These are phyloP conservation scores for Anguilla anguilla DNA, from an alignment of 2,797 vertebrate species.

Conservation along the genomic window DNA sequence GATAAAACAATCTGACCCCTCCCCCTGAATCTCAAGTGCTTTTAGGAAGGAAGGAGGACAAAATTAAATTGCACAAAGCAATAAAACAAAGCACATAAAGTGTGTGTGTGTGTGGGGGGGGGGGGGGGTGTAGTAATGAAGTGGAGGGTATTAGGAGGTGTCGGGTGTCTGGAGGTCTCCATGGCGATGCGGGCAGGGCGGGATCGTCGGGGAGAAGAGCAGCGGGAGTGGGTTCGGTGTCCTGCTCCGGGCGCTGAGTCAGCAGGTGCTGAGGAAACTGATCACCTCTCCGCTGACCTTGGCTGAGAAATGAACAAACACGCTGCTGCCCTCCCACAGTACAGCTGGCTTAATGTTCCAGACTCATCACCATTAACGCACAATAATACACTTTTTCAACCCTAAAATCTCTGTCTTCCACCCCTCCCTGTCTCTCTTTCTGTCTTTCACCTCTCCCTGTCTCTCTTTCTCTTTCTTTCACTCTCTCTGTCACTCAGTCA, in stretches of 20 bases:
- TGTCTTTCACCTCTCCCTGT: background rate
- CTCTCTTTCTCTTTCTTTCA: background rate
- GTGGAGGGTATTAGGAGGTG: background rate
- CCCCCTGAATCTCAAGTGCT: background rate
- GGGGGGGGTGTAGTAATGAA: background rate
- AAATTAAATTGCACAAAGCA: background rate
- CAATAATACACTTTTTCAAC: background rate
- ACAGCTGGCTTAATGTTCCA: background rate
- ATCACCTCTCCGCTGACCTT: conserved; percentile 29
- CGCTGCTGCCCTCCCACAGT: background rate
- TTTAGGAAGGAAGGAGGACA: background rate
- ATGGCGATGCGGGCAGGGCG: background rate
- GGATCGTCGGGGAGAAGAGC: background rate
- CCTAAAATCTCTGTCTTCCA: background rate
- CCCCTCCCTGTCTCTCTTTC: background rate
- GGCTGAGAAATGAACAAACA: conserved; percentile 18
- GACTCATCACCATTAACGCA: background rate
- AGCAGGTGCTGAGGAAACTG: conserved; percentile 26
- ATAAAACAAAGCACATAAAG: background rate
- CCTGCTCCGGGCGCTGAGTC: conserved; percentile 8
- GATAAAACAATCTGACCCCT: background rate
- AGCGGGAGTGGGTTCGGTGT: background rate
- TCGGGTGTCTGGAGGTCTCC: background rate
- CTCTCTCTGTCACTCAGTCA: background rate
- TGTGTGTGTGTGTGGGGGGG: background rate